Evolutionary conservation across 2,888 invertebrate genomes (phyloP).

Genomic region (Drosophila acutilabella): DNA sequence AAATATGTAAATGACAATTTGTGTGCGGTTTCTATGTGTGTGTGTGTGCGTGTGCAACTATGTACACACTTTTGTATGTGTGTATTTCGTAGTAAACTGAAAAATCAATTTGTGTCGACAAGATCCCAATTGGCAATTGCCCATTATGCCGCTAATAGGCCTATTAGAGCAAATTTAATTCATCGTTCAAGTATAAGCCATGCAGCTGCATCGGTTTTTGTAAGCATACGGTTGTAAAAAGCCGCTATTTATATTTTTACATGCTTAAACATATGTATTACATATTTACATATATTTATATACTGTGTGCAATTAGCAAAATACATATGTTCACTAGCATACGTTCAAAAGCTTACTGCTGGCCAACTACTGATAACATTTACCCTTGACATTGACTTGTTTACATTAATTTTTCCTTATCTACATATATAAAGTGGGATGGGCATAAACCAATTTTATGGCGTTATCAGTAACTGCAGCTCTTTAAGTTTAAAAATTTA

Average conservation of each 20-base stretch:
- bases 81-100: background rate
- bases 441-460: background rate
- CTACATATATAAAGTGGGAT: background rate
- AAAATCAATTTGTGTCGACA: conserved; percentile 26
- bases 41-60: background rate
- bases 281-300: background rate
- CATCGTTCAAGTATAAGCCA: background rate
- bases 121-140: background rate
- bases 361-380: conserved; percentile 19
- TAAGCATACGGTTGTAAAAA: background rate
- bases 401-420: background rate
- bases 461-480: background rate
- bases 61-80: conserved; percentile 8
- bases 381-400: conserved; percentile 54
- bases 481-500: background rate
- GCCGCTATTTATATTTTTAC: conserved; percentile 7
- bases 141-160: background rate
- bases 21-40: background rate
- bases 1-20: background rate
- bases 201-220: background rate
- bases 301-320: conserved; percentile 13
- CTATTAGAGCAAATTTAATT: background rate
- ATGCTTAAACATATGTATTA: conserved; percentile 13
- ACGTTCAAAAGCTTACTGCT: conserved; percentile 30
- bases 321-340: conserved; percentile 13